Base-by-base conservation (phyloP, 1,140 invertebrate genomes). In the Polyergus mexicanus region DNA sequence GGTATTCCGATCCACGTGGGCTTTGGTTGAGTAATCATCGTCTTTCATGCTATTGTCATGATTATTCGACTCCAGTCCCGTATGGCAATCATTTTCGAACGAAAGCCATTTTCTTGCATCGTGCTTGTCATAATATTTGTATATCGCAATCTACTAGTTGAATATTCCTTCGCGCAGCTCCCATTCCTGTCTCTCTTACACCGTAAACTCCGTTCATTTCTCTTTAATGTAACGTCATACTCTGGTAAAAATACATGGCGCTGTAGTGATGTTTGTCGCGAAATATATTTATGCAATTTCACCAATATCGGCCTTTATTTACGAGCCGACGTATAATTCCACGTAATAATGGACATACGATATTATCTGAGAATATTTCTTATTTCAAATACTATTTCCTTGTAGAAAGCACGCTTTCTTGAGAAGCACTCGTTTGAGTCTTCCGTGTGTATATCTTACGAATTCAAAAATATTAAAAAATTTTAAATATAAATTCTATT, bases 21-120 rank as follows among this genome's bases (percentile, higher is more conserved):
- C 38, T 62, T 72, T n/a, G n/a, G 68, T 83, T 83, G 72, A 83
- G 78, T 83, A 83, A 83, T 13, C 78, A 35, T 62, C 78, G 78
- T 83, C 78, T 72, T 41, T 83, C 78, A 69, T 56, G 51, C 78
- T 74, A 83, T 83, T 83, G 78, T 83, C 78, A 83, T 56, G 68
- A 83, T 83, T 72, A 83, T 72, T 83, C 35, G 68, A 74, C 32
- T 74, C 68, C 13, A 44, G 38, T 74, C 68, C 41, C 16, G 54
- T 22, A 35, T 10, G 25, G 32, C 68, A 83, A 56, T 60, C 68
- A 72, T 83, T 83, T 83, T 74, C 68, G 35, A 62, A 83, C 78
- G 35, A 74, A 83, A 22, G 68, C 38, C 22, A 35, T 80, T 80
- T 69, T 80, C 78, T 44, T 22, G n/a, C 68, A 72, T 81, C 47